A percentile compares a stretch with the other conserved stretches of the same genome.
Evolutionary conservation across 1,140 invertebrate species (phyloP).

Genomic region (Eciton burchellii): DNA sequence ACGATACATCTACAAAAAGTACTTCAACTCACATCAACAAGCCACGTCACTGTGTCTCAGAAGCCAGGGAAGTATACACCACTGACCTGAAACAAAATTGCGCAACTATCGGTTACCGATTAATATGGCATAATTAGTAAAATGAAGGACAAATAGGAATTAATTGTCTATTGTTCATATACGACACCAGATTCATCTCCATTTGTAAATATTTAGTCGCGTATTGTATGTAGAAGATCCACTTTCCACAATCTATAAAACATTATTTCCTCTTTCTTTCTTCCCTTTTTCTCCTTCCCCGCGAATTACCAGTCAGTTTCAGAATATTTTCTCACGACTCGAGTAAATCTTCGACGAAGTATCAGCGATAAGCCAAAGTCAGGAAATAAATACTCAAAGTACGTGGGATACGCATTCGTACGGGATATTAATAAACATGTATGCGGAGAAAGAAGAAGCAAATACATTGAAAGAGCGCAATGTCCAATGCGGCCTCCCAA

Average conservation of each 20-base stretch:
- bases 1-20: slow-evolving; percentile 69
- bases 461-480: not conserved
- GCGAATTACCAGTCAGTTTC: too few species aligned
- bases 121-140: not conserved
- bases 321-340: too few species aligned
- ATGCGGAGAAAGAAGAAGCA: not conserved
- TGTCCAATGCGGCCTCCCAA: not conserved
- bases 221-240: not conserved
- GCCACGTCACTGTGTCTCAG: slow-evolving; percentile 79
- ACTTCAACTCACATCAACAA: slow-evolving; percentile 82
- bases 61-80: slow-evolving; percentile 81
- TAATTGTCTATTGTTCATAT: not conserved
- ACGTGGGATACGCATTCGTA: not conserved
- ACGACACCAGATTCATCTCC: not conserved
- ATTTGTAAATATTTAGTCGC: not conserved
- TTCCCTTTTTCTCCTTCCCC: too few species aligned
- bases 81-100: slow-evolving; percentile 81
- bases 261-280: too few species aligned
- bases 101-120: slow-evolving; percentile 10
- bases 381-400: not conserved
- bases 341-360: too few species aligned
- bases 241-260: too few species aligned
- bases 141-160: slow-evolving; percentile 1
- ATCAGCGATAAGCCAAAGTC: not conserved
- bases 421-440: slow-evolving; percentile 7